These are phyloP conservation scores for Propithecus perrieri DNA, from an alignment of 2,797 vertebrate species.

Conservation along the genomic window DNA sequence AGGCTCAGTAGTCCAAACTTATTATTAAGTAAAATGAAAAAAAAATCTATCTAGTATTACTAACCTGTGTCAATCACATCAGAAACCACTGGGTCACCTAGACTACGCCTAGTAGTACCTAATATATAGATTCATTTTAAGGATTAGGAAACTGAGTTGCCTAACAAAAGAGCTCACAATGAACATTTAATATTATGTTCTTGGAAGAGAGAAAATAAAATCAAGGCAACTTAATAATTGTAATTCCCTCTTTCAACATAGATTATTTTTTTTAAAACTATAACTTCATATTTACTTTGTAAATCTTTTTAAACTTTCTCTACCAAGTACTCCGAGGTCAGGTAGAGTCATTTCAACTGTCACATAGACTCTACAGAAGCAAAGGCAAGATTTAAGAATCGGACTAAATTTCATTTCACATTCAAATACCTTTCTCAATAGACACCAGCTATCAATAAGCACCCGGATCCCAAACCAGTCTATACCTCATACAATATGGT, in stretches of 20 bases:
- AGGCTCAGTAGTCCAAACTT: conserved; percentile 33
- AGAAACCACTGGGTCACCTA: neutral
- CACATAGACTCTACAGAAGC: neutral
- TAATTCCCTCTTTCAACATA: neutral
- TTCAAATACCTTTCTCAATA: conserved; percentile 31
- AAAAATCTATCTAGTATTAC: neutral
- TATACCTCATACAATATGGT: neutral
- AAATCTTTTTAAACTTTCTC: conserved; percentile 23
- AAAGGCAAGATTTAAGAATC: conserved; percentile 35
- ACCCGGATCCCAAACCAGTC: neutral
- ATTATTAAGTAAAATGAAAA: neutral
- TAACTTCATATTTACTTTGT: conserved; percentile 27
- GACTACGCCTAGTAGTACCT: neutral
- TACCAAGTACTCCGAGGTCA: neutral
- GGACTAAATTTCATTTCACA: conserved; percentile 36
- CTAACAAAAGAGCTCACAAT: neutral
- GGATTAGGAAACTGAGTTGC: neutral
- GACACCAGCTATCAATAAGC: neutral
- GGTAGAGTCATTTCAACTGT: neutral
- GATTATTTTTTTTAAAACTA: conserved; percentile 1
- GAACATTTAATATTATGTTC: neutral
- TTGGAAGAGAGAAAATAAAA: neutral
- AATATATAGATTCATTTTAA: neutral
- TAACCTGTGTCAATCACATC: neutral
- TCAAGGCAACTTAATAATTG: neutral